Evolutionary conservation across 1,140 invertebrate genomes (phyloP), one percentile per base, ranked within the genome.

Genomic region (Drosophila lacertosa): DNA sequence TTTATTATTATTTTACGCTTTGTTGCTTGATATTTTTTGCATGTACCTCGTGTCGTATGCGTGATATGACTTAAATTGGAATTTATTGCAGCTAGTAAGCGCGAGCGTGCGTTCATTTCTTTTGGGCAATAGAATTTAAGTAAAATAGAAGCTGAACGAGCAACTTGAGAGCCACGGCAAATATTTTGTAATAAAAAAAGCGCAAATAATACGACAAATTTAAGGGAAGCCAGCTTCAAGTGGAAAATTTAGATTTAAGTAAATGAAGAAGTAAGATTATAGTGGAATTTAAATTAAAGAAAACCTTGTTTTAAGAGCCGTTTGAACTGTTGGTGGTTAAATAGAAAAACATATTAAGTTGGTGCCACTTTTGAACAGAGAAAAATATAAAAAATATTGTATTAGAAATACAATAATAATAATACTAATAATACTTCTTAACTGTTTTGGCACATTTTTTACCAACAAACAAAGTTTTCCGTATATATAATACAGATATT

Each of bases 11-110:
- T 81, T 77, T 68, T 67, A 69, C 59, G 42, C 71, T 73, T 57
- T 73, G 51, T 53, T 58, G 58, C 22, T 48, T 69, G 64, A 57
- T 48, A 54, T 74, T 86, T 70, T 86, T 80, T 69, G 77, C 81
- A 84, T 84, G 81, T 64, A 66, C 60, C 65, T 47, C 81, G 58
- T 53, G 76, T 81, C 77, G 77, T 77, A 77, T 84, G 76, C 76
- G 81, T 86, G 80, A 77, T 81, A 77, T 77, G 81, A 67, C 67
- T 86, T 77, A 86, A 86, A 84, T 84, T 80, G 73, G 81, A 77
- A 84, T 84, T 80, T 86, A 86, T 72, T 79, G 62, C 68, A 81
- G 67, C 55, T 40, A 60, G 20, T 6, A 15, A 20, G 18, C 18
- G 20, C n/a, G 18, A 18, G 33, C 44, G 40, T 44, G 24, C 11